phyloP scores from a whole-genome alignment of 2,113 vertebrate species.

The Microtus richardsoni region DNA sequence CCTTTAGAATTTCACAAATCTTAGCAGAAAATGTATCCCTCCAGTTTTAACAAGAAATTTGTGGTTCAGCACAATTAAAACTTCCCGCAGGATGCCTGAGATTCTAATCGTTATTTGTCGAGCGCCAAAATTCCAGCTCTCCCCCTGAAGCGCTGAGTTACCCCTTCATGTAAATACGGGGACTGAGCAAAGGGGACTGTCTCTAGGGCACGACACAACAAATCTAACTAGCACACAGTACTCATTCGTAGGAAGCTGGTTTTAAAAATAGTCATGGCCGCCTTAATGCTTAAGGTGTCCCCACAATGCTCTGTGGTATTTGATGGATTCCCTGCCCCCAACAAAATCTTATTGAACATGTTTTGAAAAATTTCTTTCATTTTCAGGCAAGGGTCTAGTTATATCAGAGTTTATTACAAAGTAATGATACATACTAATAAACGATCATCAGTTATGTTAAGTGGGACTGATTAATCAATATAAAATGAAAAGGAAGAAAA shows the following conservation, averaged over 20 bases:
- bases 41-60: neutral
- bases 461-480: neutral
- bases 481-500: neutral
- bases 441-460: neutral
- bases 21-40: neutral
- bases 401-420: neutral
- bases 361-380: neutral
- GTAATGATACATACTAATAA: neutral
- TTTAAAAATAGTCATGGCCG: neutral
- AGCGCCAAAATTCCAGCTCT: neutral
- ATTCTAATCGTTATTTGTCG: neutral
- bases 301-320: neutral
- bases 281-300: neutral
- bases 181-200: neutral
- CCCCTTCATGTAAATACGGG: neutral
- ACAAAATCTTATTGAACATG: neutral
- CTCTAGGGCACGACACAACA: neutral
- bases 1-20: neutral
- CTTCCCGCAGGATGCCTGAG: neutral
- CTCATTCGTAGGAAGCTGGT: neutral
- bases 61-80: neutral
- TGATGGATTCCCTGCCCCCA: neutral
- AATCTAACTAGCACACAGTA: neutral
- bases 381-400: neutral
- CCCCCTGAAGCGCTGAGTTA: rapidly evolving